phyloP scores from a whole-genome alignment of 2,797 vertebrate genomes.

The Triplophysa bombifrons region DNA sequence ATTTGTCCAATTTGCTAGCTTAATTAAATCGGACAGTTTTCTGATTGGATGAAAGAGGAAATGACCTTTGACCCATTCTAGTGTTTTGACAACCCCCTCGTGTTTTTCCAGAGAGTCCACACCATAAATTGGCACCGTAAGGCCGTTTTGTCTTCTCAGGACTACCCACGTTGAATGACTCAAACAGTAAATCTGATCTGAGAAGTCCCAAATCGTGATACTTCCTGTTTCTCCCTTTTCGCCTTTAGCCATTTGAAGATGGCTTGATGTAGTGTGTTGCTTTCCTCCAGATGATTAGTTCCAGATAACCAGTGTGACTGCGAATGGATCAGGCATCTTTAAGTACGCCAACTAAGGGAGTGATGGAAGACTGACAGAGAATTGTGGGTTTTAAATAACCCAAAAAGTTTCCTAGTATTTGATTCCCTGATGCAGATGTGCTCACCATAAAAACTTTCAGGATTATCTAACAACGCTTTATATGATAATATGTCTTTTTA shows the following conservation, averaged over 20 bases:
- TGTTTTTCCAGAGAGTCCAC: conserved; percentile 27
- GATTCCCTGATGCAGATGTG: conserved; percentile 18
- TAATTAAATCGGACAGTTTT: conserved; percentile 1
- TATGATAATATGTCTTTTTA: too few relatives aligned
- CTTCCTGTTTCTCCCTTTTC: conserved; percentile 36
- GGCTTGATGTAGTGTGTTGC: conserved; percentile 38
- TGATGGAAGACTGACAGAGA: conserved; percentile 26
- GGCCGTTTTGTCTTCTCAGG: conserved; percentile 18
- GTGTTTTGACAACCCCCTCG: conserved; percentile 35
- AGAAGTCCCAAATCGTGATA: conserved; percentile 46
- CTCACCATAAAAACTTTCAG: too few relatives aligned
- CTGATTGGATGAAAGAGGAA: conserved; percentile 19
- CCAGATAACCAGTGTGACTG: conserved; percentile 38
- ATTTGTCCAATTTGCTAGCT: conserved; percentile 1
- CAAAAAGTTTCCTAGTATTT: not conserved
- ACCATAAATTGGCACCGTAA: conserved; percentile 28
- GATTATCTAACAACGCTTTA: too few relatives aligned
- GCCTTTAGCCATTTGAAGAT: conserved; percentile 41
- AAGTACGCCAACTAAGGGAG: conserved; percentile 34
- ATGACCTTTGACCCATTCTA: conserved; percentile 22
- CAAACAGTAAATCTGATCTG: conserved; percentile 47
- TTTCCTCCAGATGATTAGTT: conserved; percentile 44
- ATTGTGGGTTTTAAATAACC: conserved; percentile 21
- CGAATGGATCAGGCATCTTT: conserved; percentile 8
- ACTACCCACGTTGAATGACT: conserved; percentile 49